phyloP scores from a whole-genome alignment of 2,888 invertebrate genomes.

The Scaptomyza reducta region DNA sequence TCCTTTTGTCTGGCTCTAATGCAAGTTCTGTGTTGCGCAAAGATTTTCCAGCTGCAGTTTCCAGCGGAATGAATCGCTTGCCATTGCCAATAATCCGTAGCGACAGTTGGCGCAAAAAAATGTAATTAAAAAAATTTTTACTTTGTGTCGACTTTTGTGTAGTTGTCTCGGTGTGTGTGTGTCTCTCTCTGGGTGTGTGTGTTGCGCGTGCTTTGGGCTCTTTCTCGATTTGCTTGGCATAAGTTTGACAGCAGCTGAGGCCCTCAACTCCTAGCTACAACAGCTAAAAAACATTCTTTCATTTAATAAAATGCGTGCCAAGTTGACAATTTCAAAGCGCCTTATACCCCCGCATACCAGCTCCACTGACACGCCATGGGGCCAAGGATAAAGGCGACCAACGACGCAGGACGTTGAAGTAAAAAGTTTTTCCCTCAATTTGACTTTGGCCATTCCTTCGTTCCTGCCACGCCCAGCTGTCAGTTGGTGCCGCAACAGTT shows the following conservation, averaged over 20 bases:
- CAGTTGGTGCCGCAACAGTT: constrained; percentile 59
- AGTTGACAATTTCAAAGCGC: constrained; percentile 73
- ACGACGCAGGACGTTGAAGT: constrained; percentile 17
- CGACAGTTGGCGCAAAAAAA: constrained; percentile 75
- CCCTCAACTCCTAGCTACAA: constrained; percentile 18
- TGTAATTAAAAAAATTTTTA: constrained; percentile 80
- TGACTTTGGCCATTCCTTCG: constrained; percentile 23
- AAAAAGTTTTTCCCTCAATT: constrained; percentile 45
- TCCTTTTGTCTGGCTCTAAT: constrained; percentile 44
- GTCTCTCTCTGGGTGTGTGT: constrained; percentile 11
- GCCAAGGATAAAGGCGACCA: constrained; percentile 27
- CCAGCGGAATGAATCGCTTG: constrained; percentile 71
- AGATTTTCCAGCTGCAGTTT: constrained; percentile 68
- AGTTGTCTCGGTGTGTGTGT: not conserved
- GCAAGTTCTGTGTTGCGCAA: constrained; percentile 65
- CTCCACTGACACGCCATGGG: not conserved
- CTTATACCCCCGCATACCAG: not conserved
- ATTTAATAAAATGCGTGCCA: constrained; percentile 80
- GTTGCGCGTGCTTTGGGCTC: constrained; percentile 36
- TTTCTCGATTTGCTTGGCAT: constrained; percentile 74
- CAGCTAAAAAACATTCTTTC: constrained; percentile 67
- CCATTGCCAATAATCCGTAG: constrained; percentile 73
- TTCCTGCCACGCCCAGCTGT: constrained; percentile 46
- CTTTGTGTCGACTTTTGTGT: constrained; percentile 39
- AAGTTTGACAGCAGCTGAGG: constrained; percentile 70